Base-by-base conservation (phyloP, 1,140 invertebrate species). In the Drosophila subpulchrella region DNA sequence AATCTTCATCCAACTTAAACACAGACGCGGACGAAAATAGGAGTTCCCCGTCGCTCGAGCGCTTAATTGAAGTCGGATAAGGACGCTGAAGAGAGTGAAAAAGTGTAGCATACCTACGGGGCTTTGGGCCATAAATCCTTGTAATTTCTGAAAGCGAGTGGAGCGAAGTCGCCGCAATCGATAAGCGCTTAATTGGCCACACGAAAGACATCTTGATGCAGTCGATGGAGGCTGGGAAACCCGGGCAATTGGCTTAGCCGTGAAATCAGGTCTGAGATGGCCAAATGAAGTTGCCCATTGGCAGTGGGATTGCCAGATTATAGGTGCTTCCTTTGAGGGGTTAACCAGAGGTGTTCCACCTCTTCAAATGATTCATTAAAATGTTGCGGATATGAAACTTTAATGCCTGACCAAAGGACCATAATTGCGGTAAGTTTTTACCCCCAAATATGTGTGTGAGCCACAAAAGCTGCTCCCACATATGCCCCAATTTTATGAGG, bases 51-150 rank as follows among this genome's bases (percentile, higher is more conserved):
- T 42, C 68, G 53, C 53, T 72, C 66, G 71, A 71, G 65, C 68
- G 68, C 68, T 71, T 72, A 72, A 72, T 72, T 72, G 68, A 72
- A 72, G 68, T 58, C 44, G 65, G 63, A 71, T 71, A 71, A 57
- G 27, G 36, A 41, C 51, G 20, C 8, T 15, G 36, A 41, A 50
- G 68, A 48, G 54, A 71, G 67, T 41, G 42, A 58, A 57, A 71
- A 71, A 71, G 20, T 53, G 60, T 30, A 39, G 24, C 24, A 54
- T 17, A 44, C 32, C 65, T 66, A 46, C 42, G n/a, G 44, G 68
- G 67, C 15, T 71, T 58, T 42, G 42, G 44, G 12, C 68, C 53
- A 72, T 72, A 72, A 72, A 72, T 72, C 66, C 62, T 36, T 6
- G 44, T 15, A 20, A 48, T 41, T 71, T 71, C 51, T 50, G 36